Evolutionary conservation across 2,888 invertebrate genomes (phyloP).

Genomic region (Tipula vernalis): DNA sequence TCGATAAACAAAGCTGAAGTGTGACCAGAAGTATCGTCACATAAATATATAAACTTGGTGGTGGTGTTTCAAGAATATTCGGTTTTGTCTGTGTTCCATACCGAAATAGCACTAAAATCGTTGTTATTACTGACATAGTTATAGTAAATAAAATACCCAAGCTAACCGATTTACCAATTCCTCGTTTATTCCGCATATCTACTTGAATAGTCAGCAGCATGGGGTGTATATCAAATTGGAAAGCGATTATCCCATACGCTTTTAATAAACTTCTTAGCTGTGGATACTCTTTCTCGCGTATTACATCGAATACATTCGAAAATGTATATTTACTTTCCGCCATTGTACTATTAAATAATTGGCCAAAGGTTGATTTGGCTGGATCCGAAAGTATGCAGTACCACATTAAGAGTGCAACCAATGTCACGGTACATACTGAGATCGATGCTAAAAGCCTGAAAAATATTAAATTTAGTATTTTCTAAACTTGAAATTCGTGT

Average conservation of each 20-base stretch:
- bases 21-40: conserved; percentile 61
- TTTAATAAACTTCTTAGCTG: conserved; percentile 40
- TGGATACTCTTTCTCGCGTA: conserved; percentile 29
- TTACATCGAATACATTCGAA: background rate
- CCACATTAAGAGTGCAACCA: conserved; percentile 54
- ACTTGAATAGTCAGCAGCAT: conserved; percentile 80
- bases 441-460: conserved; percentile 48
- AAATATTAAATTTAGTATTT: conserved; percentile 14
- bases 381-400: conserved; percentile 41
- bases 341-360: conserved; percentile 24
- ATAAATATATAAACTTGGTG: conserved; percentile 48
- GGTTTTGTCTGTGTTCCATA: conserved; percentile 49
- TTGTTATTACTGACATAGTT: conserved; percentile 49
- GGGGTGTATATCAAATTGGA: conserved; percentile 73
- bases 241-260: conserved; percentile 54
- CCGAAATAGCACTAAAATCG: conserved; percentile 46
- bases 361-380: conserved; percentile 18
- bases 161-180: conserved; percentile 58
- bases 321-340: background rate
- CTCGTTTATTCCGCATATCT: conserved; percentile 70
- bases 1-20: conserved; percentile 62
- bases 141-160: conserved; percentile 55
- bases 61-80: conserved; percentile 55
- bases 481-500: too few species aligned
- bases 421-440: conserved; percentile 49